Evolutionary conservation across 2,113 vertebrate genomes (phyloP).

Genomic region (Beaufortia kweichowensis): DNA sequence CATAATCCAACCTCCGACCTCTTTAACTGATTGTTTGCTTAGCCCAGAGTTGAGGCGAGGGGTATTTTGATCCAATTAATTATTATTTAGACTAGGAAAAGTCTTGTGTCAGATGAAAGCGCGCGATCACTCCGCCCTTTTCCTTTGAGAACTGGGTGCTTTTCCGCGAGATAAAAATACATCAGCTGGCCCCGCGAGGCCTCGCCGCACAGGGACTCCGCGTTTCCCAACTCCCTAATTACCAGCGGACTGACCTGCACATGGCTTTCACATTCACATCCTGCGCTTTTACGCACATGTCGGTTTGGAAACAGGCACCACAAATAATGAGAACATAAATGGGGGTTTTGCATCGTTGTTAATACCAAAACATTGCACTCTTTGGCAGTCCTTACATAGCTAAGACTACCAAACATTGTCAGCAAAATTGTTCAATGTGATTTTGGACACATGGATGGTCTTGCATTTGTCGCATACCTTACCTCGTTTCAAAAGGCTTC

Average conservation of each 20-base stretch:
- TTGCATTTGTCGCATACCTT: conserved; percentile 34
- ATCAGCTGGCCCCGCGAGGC: conserved; percentile 60
- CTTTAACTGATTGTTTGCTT: conserved; percentile 67
- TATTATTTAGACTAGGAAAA: conserved; percentile 81
- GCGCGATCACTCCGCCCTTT: conserved; percentile 77
- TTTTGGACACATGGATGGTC: neutral
- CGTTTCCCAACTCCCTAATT: conserved; percentile 75
- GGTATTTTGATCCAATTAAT: conserved; percentile 81
- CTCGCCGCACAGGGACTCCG: conserved; percentile 67
- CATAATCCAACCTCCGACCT: conserved; percentile 46
- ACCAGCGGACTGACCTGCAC: conserved; percentile 71
- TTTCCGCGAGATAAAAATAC: conserved; percentile 80
- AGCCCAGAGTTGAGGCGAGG: conserved; percentile 59
- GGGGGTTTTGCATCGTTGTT: neutral
- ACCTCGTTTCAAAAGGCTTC: conserved; percentile 93
- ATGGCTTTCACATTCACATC: conserved; percentile 52
- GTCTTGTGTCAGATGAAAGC: conserved; percentile 79
- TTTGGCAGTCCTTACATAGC: neutral
- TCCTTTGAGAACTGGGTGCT: conserved; percentile 80
- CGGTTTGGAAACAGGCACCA: conserved; percentile 33
- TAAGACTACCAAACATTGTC: neutral
- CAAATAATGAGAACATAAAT: conserved; percentile 9
- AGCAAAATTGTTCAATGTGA: conserved; percentile 1
- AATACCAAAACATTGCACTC: neutral
- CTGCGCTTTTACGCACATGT: conserved; percentile 45